Evolutionary conservation across 2,888 invertebrate genomes (phyloP).

Genomic region (Venusia cambrica): DNA sequence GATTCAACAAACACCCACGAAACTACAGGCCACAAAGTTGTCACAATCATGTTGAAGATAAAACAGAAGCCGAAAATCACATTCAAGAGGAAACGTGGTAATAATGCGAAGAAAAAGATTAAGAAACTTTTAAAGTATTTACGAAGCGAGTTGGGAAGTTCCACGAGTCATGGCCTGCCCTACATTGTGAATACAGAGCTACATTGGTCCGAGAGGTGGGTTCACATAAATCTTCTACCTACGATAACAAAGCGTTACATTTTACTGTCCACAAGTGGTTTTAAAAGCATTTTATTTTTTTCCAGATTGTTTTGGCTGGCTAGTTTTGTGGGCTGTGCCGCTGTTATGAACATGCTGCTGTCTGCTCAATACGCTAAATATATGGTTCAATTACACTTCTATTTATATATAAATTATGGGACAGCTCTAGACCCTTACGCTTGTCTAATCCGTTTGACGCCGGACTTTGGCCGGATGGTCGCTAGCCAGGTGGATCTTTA

Average conservation of each 20-base stretch:
- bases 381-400: constrained; percentile 42
- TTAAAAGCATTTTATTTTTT: constrained; percentile 24
- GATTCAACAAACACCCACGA: no score
- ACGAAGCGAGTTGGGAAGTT: constrained; percentile 52
- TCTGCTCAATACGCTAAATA: constrained; percentile 53
- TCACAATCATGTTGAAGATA: constrained; percentile 39
- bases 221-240: constrained; percentile 1
- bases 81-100: constrained; percentile 53
- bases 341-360: constrained; percentile 47
- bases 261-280: neutral
- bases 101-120: constrained; percentile 45
- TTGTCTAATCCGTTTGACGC: no score
- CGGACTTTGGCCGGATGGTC: no score
- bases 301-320: constrained; percentile 60
- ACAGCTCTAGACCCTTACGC: no score
- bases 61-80: constrained; percentile 40
- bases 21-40: no score
- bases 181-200: constrained; percentile 54
- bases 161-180: constrained; percentile 59
- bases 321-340: constrained; percentile 44
- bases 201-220: constrained; percentile 61
- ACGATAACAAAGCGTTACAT: constrained; percentile 4
- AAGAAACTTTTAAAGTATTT: constrained; percentile 54
- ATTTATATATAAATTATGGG: neutral
- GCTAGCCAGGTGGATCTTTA: no score